These are phyloP conservation scores for Malachius bipustulatus DNA, from an alignment of 2,888 invertebrate species.

Conservation along the genomic window DNA sequence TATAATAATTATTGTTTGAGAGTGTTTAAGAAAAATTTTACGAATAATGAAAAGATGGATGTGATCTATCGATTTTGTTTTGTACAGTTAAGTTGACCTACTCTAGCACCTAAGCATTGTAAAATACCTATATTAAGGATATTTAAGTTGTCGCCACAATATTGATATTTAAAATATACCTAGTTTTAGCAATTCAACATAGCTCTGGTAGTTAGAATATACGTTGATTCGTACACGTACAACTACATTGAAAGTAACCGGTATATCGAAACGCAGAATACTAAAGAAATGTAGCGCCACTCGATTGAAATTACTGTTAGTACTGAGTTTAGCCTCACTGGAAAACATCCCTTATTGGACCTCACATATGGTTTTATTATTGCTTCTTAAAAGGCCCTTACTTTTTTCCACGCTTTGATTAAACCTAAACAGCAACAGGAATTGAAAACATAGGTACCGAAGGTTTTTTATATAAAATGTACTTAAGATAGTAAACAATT, in stretches of 20 bases:
- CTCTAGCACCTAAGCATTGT: background rate
- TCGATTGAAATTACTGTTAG: constrained; percentile 28
- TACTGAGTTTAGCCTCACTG: constrained; percentile 20
- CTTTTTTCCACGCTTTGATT: no score
- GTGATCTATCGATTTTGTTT: constrained; percentile 6
- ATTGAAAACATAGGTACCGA: no score
- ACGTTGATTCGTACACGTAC: constrained; percentile 27
- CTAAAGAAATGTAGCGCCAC: constrained; percentile 25
- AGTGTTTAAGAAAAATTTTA: background rate
- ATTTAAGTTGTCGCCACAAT: constrained; percentile 21
- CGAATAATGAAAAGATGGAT: constrained; percentile 2
- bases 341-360: no score
- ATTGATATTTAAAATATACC: constrained; percentile 24
- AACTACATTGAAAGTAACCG: constrained; percentile 27
- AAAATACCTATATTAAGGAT: constrained; percentile 5
- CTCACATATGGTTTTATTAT: no score
- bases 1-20: no score
- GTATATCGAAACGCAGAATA: constrained; percentile 32
- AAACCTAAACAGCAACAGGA: no score
- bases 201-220: constrained; percentile 31
- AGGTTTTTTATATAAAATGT: no score
- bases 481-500: no score
- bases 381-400: no score
- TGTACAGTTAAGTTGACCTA: background rate
- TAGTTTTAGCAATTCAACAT: constrained; percentile 30